Conservation (phyloP, 2,797 vertebrate genomes). For the Microcaecilia unicolor region DNA sequence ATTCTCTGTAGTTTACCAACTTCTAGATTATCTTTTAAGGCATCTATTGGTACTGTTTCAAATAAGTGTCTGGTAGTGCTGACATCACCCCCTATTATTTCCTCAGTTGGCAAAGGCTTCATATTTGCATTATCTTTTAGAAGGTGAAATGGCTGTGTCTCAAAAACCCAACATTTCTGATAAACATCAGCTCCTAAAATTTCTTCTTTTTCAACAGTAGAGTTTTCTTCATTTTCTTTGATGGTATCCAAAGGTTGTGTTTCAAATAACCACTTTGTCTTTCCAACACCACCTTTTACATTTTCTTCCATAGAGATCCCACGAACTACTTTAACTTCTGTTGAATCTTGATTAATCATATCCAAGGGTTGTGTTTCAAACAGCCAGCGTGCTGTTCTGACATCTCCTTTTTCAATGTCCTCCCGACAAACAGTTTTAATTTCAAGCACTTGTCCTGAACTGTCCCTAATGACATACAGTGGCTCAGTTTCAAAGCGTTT, state of each 20-base stretch:
- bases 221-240: slow-evolving; percentile 62
- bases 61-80: slow-evolving; percentile 76
- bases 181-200: slow-evolving; percentile 73
- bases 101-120: slow-evolving; percentile 44
- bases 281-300: slow-evolving; percentile 55
- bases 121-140: slow-evolving; percentile 69
- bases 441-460: slow-evolving; percentile 69
- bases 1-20: slow-evolving; percentile 73
- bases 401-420: slow-evolving; percentile 68
- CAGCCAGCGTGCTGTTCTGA: slow-evolving; percentile 70
- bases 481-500: slow-evolving; percentile 79
- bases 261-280: slow-evolving; percentile 77
- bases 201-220: slow-evolving; percentile 53
- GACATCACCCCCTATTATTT: slow-evolving; percentile 76
- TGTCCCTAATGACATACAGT: slow-evolving; percentile 73
- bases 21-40: slow-evolving; percentile 68
- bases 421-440: slow-evolving; percentile 75
- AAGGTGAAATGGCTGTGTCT: slow-evolving; percentile 77
- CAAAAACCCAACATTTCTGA: slow-evolving; percentile 84
- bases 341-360: slow-evolving; percentile 49
- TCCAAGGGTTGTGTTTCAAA: slow-evolving; percentile 77
- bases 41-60: slow-evolving; percentile 71
- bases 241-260: slow-evolving; percentile 70
- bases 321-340: slow-evolving; percentile 63
- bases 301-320: slow-evolving; percentile 77